Conservation (phyloP, 2,888 invertebrate species). For the Callyntrura guangdongensis region DNA sequence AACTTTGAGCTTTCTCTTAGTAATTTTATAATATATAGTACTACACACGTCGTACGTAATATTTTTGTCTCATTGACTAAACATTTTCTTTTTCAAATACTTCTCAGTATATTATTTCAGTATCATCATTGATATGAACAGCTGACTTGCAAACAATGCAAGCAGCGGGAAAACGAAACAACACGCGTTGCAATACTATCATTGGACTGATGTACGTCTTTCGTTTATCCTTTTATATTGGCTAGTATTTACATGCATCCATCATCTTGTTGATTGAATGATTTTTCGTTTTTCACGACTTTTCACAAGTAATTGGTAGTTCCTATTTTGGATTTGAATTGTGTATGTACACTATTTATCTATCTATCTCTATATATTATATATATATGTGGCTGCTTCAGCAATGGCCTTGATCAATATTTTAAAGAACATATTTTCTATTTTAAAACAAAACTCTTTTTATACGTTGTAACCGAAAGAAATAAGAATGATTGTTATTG, state of each 20-base stretch:
- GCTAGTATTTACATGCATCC: conserved; percentile 42
- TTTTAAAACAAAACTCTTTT: conserved; percentile 23
- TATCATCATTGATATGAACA: background rate
- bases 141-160: conserved; percentile 16
- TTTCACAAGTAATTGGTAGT: conserved; percentile 19
- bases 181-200: background rate
- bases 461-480: background rate
- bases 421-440: background rate
- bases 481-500: conserved; percentile 43
- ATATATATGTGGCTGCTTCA: conserved; percentile 76
- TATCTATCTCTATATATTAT: conserved; percentile 29
- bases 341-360: conserved; percentile 7
- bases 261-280: conserved; percentile 52
- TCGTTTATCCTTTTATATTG: conserved; percentile 2
- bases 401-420: conserved; percentile 45
- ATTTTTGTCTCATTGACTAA: conserved; percentile 14
- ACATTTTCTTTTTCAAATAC: background rate
- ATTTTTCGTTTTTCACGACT: conserved; percentile 26
- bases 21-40: background rate
- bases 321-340: conserved; percentile 40
- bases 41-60: conserved; percentile 3
- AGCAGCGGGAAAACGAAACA: conserved; percentile 3
- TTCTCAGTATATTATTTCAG: background rate
- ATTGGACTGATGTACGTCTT: conserved; percentile 38
- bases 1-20: conserved; percentile 36